Evolutionary conservation across 2,888 invertebrate species (phyloP).

Genomic region (Heliothis peltigera): DNA sequence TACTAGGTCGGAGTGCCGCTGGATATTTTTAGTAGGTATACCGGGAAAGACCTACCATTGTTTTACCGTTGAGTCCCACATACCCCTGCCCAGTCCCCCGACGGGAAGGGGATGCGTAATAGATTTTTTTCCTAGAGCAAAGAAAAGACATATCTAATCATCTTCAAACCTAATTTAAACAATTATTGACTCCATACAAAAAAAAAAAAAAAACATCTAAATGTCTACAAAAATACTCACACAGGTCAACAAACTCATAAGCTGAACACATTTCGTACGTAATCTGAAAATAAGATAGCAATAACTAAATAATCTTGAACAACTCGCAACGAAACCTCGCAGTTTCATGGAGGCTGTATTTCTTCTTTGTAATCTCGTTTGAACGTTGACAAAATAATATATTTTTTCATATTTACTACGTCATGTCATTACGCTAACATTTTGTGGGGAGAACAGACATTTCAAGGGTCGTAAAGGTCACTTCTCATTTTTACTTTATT

Average conservation of each 20-base stretch:
- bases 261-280: background rate
- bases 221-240: too few relatives aligned
- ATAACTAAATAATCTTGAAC: constrained; percentile 11
- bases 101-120: too few relatives aligned
- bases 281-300: constrained; percentile 2
- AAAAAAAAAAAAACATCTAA: background rate
- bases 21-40: too few relatives aligned
- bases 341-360: constrained; percentile 11
- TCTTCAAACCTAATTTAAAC: too few relatives aligned
- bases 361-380: constrained; percentile 23
- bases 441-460: background rate
- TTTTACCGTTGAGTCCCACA: too few relatives aligned
- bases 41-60: too few relatives aligned
- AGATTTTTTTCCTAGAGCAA: too few relatives aligned
- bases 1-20: too few relatives aligned
- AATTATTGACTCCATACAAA: background rate
- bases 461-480: background rate
- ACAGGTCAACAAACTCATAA: background rate
- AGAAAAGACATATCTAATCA: too few relatives aligned
- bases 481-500: background rate
- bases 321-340: constrained; percentile 13
- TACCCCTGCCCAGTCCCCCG: too few relatives aligned
- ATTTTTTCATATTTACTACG: constrained; percentile 6
- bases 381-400: constrained; percentile 28
- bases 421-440: background rate